These are phyloP conservation scores for Bombus sibiricus DNA, from an alignment of 1,140 invertebrate genomes.

Conservation along the genomic window DNA sequence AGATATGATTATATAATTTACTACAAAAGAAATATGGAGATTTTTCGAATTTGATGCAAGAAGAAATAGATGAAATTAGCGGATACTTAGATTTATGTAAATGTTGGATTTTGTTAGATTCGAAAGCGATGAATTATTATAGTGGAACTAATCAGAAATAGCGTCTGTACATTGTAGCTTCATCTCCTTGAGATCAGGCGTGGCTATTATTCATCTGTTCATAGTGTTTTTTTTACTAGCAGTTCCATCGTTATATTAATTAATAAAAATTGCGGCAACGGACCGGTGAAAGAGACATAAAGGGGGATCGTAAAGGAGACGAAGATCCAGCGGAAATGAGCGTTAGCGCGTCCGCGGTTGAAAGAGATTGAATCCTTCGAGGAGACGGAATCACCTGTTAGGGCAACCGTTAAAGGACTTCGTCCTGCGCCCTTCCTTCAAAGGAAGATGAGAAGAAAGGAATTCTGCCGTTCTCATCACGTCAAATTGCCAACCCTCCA, in stretches of 20 bases:
- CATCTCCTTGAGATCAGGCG: slow-evolving; percentile 67
- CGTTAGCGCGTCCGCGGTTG: slow-evolving; percentile 55
- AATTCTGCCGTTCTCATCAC: slow-evolving; percentile 51
- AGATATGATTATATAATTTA: no score
- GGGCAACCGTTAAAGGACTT: slow-evolving; percentile 60
- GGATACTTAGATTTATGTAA: no score
- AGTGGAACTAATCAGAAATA: no score
- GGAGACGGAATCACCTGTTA: slow-evolving; percentile 61
- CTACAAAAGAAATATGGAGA: no score
- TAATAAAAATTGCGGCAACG: slow-evolving; percentile 58
- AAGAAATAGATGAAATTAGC: no score
- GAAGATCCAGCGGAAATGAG: slow-evolving; percentile 57
- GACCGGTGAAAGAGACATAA: slow-evolving; percentile 14
- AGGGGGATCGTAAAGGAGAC: slow-evolving; percentile 19
- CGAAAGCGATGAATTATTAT: slow-evolving; percentile 25
- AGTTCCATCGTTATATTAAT: slow-evolving; percentile 55
- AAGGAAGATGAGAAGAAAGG: slow-evolving; percentile 60
- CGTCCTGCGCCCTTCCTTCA: slow-evolving; percentile 48
- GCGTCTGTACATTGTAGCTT: slow-evolving; percentile 38
- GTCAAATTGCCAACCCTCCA: slow-evolving; percentile 61
- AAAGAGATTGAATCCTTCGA: slow-evolving; percentile 68
- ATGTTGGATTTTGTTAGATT: slow-evolving; percentile 51
- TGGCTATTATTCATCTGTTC: slow-evolving; percentile 57
- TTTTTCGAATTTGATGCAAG: slow-evolving; percentile 27
- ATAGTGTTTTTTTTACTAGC: slow-evolving; percentile 50